Base-by-base conservation (phyloP, 2,797 vertebrate species). In the Coendou prehensilis region DNA sequence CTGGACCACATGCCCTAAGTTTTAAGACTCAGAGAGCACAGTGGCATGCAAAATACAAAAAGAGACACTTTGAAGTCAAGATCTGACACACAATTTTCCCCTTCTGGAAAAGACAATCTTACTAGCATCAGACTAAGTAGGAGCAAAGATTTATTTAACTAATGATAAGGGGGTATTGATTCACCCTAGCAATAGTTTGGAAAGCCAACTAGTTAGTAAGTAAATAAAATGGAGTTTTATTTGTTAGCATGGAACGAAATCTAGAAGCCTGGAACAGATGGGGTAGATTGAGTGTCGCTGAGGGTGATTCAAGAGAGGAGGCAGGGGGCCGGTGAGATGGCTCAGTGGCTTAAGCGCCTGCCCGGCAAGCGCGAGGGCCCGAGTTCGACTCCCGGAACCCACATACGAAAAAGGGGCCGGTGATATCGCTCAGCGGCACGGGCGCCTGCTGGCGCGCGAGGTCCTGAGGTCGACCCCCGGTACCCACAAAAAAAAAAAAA, bases 41-140 rank as follows among this genome's bases (percentile, higher is more conserved):
- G 3, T 52, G 45, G 22, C 76, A 87, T 73, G 50, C 33, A 83
- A 81, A 85, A 54, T 95, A 73, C 83, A 89, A 83, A 80, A 37
- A 67, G 83, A 93, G 4, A 26, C 59, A 57, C 30, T 93, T 82
- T 88, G 59, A 95, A 92, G 89, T 93, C 90, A 75, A 63, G 47
- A 1, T 63, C 69, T 93, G 59, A 15, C 82, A 37, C 2, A 7
- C 61, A n/a, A 91, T 87, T 84, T 81, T 91, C 54, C 52, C 33
- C 57, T 91, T 79, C 64, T 95, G 54, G 3, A 87, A 92, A 90
- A 63, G 56, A 17, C 33, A 86, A n/a, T n/a, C 23, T 52, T 59
- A 28, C 2, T 81, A 88, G 22, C 18, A 71, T 89, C 26, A 90
- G 20, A 59, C 10, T 87, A 75, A 94, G n/a, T 50, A 76, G 18